Conservation (phyloP, 2,888 invertebrate species). For the Stenurella melanura region DNA sequence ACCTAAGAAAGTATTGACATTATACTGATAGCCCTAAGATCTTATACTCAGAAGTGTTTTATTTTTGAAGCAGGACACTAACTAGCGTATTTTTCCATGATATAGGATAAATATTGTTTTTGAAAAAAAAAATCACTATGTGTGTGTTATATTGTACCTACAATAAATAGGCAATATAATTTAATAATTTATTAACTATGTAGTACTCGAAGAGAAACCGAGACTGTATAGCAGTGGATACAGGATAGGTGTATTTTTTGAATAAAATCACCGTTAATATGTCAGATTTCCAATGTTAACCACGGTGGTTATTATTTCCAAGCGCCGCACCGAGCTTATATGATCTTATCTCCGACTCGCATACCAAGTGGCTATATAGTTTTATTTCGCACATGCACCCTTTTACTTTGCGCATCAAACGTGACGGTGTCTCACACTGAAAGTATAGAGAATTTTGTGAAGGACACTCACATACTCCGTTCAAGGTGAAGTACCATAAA, state of each 20-base stretch:
- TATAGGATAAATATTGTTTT: too few relatives aligned
- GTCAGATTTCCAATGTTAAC: constrained; percentile 10
- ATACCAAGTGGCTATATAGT: constrained; percentile 15
- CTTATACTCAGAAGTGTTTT: too few relatives aligned
- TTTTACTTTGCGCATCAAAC: constrained; percentile 1
- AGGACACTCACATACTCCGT: constrained; percentile 14
- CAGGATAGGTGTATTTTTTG: constrained; percentile 5
- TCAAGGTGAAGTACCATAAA: constrained; percentile 31
- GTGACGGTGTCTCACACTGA: constrained; percentile 24
- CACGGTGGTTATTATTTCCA: constrained; percentile 24
- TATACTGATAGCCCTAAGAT: too few relatives aligned
- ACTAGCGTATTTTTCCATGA: too few relatives aligned
- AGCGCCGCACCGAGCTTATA: not conserved
- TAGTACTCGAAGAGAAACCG: too few relatives aligned
- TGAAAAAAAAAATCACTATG: too few relatives aligned
- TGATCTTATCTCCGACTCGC: constrained; percentile 17
- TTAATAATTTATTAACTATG: too few relatives aligned
- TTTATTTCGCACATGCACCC: constrained; percentile 16
- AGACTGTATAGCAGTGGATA: not conserved
- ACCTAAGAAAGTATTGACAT: too few relatives aligned
- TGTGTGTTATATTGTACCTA: too few relatives aligned
- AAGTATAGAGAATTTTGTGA: constrained; percentile 8
- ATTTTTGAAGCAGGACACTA: too few relatives aligned
- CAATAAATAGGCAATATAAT: too few relatives aligned
- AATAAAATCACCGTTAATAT: constrained; percentile 14